Evolutionary conservation across 1,140 invertebrate genomes (phyloP).

Genomic region (Episyrphus balteatus): DNA sequence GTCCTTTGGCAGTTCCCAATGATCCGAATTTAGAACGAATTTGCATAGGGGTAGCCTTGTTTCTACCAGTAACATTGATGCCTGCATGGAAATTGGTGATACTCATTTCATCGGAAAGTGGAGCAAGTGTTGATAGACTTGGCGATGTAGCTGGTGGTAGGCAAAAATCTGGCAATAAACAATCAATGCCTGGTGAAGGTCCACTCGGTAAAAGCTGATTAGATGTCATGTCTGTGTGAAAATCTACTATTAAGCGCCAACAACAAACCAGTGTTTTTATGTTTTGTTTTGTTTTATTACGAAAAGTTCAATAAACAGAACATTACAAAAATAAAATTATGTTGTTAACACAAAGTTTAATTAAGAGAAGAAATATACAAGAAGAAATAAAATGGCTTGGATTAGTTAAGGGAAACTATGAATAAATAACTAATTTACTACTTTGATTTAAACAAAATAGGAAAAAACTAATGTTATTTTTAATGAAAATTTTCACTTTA

Average conservation of each 20-base stretch:
- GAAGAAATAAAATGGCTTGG: too few species aligned
- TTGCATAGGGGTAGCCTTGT: slow-evolving; percentile 70
- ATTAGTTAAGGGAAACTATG: too few species aligned
- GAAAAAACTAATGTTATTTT: too few species aligned
- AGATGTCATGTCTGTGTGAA: slow-evolving; percentile 15
- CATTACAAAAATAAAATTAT: neutral
- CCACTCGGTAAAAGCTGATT: slow-evolving; percentile 37
- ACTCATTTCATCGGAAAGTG: slow-evolving; percentile 26
- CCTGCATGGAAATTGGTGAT: slow-evolving; percentile 31
- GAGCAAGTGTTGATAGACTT: slow-evolving; percentile 41
- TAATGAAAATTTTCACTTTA: too few species aligned
- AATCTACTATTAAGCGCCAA: slow-evolving; percentile 21
- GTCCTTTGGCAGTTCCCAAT: slow-evolving; percentile 77
- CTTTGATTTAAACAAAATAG: too few species aligned
- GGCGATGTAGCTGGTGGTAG: slow-evolving; percentile 51
- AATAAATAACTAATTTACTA: too few species aligned
- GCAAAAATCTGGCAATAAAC: slow-evolving; percentile 34
- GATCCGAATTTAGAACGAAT: slow-evolving; percentile 89
- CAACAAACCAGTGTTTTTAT: slow-evolving; percentile 5
- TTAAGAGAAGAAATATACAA: neutral
- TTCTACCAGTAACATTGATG: slow-evolving; percentile 42
- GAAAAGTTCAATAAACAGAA: neutral
- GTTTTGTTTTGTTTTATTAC: too few species aligned
- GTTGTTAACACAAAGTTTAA: neutral
- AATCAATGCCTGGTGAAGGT: slow-evolving; percentile 42